These are phyloP conservation scores for Crambe crambe DNA, from an alignment of 37 sponge, comb jelly and placozoan species.

Conservation along the genomic window DNA sequence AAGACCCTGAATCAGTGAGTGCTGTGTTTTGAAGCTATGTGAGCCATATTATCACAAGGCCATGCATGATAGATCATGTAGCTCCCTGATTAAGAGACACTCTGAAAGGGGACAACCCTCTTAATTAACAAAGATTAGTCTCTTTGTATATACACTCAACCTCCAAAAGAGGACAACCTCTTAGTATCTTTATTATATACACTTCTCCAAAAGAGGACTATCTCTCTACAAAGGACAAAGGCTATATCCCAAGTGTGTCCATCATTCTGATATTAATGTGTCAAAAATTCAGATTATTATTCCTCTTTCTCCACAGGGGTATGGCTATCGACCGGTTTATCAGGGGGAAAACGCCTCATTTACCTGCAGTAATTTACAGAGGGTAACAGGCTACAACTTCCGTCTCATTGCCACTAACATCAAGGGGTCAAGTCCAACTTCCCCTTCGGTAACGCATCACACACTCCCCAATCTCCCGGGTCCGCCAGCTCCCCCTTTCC, in stretches of 20 bases:
- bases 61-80: too few relatives aligned
- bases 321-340: constrained; percentile 72
- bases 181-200: too few relatives aligned
- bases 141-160: too few relatives aligned
- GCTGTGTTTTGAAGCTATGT: background rate
- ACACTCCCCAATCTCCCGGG: constrained; percentile 43
- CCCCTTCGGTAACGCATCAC: constrained; percentile 23
- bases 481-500: constrained; percentile 15
- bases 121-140: background rate
- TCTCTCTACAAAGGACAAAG: too few relatives aligned
- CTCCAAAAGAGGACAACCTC: too few relatives aligned
- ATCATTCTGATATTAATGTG: too few relatives aligned
- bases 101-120: too few relatives aligned
- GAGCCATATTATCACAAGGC: too few relatives aligned
- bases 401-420: constrained; percentile 51
- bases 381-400: constrained; percentile 44
- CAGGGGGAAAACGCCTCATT: constrained; percentile 41
- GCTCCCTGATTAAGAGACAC: too few relatives aligned
- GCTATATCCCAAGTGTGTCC: too few relatives aligned
- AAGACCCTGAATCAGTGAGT: constrained; percentile 52
- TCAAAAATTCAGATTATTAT: background rate
- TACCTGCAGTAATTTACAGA: constrained; percentile 41
- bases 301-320: constrained; percentile 40
- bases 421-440: constrained; percentile 32
- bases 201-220: too few relatives aligned